Conservation (phyloP, 2,888 invertebrate species). For the Mesochorus sp. region DNA sequence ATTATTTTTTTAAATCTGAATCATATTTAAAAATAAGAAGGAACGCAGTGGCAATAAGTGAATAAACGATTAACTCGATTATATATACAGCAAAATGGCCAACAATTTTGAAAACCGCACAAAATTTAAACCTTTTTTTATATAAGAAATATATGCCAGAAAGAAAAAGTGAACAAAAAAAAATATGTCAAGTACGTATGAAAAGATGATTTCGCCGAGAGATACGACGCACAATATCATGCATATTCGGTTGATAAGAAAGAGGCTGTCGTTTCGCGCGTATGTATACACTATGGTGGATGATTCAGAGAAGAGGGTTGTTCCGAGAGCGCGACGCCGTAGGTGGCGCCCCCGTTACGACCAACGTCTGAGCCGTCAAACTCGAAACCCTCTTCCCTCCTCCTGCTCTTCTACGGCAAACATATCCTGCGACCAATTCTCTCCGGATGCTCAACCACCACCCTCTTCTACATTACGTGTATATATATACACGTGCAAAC, state of each 20-base stretch:
- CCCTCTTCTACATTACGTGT: not conserved
- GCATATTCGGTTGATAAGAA: too few species aligned
- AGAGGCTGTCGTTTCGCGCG: slow-evolving; percentile 34
- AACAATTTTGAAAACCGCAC: too few species aligned
- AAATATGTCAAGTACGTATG: too few species aligned
- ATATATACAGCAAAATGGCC: too few species aligned
- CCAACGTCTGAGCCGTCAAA: slow-evolving; percentile 49
- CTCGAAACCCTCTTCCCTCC: slow-evolving; percentile 39
- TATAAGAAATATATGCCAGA: too few species aligned
- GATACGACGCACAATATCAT: too few species aligned
- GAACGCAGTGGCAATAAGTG: too few species aligned
- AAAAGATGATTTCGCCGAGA: not conserved
- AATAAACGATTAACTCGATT: too few species aligned
- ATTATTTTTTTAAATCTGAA: too few species aligned
- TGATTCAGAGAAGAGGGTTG: slow-evolving; percentile 65
- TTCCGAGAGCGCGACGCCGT: slow-evolving; percentile 65
- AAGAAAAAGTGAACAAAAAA: too few species aligned
- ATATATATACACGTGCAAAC: not conserved
- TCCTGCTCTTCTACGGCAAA: not conserved
- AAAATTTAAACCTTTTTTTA: too few species aligned
- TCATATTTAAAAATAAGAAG: too few species aligned
- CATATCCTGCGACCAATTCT: slow-evolving; percentile 45
- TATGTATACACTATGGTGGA: slow-evolving; percentile 16
- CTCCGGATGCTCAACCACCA: slow-evolving; percentile 27
- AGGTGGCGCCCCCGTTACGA: slow-evolving; percentile 77